These are phyloP conservation scores for Drosophila pullipes DNA, from an alignment of 2,888 invertebrate species.

Conservation along the genomic window DNA sequence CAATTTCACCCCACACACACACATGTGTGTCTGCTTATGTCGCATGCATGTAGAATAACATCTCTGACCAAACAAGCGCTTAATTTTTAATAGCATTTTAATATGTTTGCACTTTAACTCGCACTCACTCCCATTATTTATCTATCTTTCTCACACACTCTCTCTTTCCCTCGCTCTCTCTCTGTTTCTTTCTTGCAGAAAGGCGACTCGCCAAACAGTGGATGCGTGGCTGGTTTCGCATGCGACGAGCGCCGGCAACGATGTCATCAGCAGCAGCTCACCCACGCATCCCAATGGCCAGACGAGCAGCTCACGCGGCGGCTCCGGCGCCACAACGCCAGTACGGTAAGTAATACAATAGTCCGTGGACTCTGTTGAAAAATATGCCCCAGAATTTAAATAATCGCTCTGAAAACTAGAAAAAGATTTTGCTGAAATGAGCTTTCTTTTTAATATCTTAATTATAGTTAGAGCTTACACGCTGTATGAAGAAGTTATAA, in stretches of 20 bases:
- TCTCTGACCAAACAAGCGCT: slow-evolving; percentile 30
- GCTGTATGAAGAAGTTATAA: neutral
- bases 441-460: neutral
- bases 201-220: slow-evolving; percentile 96
- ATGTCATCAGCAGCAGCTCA: slow-evolving; percentile 85
- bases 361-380: neutral
- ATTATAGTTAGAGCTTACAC: neutral
- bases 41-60: slow-evolving; percentile 40
- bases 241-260: slow-evolving; percentile 88
- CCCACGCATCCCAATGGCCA: slow-evolving; percentile 87
- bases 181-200: slow-evolving; percentile 86
- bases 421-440: neutral
- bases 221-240: slow-evolving; percentile 97
- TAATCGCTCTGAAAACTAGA: neutral
- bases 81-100: slow-evolving; percentile 67
- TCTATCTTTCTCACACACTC: neutral
- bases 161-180: too few relatives aligned
- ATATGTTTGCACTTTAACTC: slow-evolving; percentile 42
- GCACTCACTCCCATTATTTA: neutral
- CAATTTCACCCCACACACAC: slow-evolving; percentile 43
- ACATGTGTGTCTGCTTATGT: slow-evolving; percentile 22
- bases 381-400: neutral
- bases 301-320: slow-evolving; percentile 88
- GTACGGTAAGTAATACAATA: slow-evolving; percentile 88
- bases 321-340: slow-evolving; percentile 96